Evolutionary conservation across 2,888 invertebrate species (phyloP), one percentile per base, ranked within the genome.

Genomic region (Sylvicola cinctus): DNA sequence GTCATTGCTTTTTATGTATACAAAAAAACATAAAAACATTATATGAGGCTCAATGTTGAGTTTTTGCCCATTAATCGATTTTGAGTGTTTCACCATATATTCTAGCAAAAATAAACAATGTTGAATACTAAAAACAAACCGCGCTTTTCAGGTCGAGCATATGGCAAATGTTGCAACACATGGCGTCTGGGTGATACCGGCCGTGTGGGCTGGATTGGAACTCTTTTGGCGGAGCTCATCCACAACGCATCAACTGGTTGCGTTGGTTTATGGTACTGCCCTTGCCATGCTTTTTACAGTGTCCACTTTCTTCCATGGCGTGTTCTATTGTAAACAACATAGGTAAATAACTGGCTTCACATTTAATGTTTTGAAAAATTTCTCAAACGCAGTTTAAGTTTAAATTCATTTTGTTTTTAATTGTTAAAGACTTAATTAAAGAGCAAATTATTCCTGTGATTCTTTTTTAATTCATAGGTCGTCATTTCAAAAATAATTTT

Each of bases 161-260:
- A 61, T 87, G 40, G 90, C 91, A 31, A 91, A 91, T 61, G 78
- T 91, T 31, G 63, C 85, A 46, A 88, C 90, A 23, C 91, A 91
- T 58, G 90, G 83, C 36, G 68, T 87, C 38, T 85, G 81, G 70
- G 77, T 90, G 33, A 62, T 83, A 43, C 90, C 90, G 30, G 84
- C 87, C 45, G 61, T 84, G n/a, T 54, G 76, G 37, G 87, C 78
- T 4, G 70, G 78, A 36, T 59, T 73, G 33, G 74, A 78, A 52
- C 62, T 91, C 47, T 61, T 84, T 38, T 68, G 68, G 41, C 69
- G 83, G 42, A 79, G 87, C 4, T 57, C 64, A 28, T 76, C 71
- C 48, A 66, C 70, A 43, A 68, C 75, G 28, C 85, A 91, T 59
- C 68, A 74, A 41, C 60, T 80, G 43, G 81, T 83, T 1, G 83